phyloP scores from a whole-genome alignment of 2,797 vertebrate species.

The Cossypha niveicapilla region DNA sequence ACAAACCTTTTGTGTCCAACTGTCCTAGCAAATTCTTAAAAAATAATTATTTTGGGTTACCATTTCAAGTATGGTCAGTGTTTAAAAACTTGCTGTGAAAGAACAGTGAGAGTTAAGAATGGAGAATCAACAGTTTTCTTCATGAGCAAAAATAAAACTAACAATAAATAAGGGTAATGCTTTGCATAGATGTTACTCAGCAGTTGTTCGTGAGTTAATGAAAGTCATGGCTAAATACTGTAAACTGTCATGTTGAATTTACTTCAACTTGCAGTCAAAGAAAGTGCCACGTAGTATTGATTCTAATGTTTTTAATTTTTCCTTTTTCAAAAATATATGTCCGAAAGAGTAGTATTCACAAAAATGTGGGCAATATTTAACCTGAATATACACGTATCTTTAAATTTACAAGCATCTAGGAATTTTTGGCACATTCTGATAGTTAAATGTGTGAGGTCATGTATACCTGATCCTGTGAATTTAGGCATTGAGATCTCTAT shows the following conservation, averaged over 20 bases:
- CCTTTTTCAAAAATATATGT: not conserved
- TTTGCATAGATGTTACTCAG: not conserved
- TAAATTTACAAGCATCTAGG: not conserved
- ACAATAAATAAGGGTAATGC: not conserved
- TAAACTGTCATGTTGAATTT: not conserved
- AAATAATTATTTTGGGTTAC: not conserved
- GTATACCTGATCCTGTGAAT: not conserved
- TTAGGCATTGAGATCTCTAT: not conserved
- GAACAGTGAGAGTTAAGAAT: not conserved
- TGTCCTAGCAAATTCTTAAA: not conserved
- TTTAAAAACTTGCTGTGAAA: not conserved
- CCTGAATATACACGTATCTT: not conserved
- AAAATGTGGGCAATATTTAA: not conserved
- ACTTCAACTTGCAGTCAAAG: not conserved
- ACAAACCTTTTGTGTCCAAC: not conserved
- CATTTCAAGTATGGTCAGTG: not conserved
- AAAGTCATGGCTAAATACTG: not conserved
- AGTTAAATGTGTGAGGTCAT: not conserved
- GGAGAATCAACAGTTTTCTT: not conserved
- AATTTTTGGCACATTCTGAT: not conserved
- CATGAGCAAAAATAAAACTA: not conserved
- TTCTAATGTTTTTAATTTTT: not conserved
- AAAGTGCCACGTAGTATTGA: not conserved
- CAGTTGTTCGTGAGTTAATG: not conserved
- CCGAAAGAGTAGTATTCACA: not conserved